Conservation (phyloP, 1,140 invertebrate species). For the Hesperophylax magnus region DNA sequence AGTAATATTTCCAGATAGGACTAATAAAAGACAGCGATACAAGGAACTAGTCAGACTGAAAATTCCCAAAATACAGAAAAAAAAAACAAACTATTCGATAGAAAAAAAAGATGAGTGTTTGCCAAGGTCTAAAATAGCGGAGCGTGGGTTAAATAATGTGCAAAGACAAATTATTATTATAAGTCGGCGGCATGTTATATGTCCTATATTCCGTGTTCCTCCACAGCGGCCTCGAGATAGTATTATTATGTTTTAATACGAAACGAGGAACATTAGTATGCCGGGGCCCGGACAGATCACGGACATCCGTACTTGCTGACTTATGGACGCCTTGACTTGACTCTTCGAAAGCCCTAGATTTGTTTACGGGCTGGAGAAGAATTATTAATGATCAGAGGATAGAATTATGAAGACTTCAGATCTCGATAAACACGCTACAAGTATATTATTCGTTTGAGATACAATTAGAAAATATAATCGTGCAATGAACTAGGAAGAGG, state of each 20-base stretch:
- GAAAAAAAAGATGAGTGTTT: constrained; percentile 3
- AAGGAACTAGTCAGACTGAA: too few species aligned
- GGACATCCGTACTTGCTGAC: neutral
- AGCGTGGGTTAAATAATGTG: constrained; percentile 10
- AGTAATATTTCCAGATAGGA: neutral
- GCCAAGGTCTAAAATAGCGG: constrained; percentile 4
- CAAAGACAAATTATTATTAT: neutral
- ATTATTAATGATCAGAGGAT: too few species aligned
- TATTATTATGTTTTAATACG: neutral
- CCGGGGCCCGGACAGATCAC: constrained; percentile 1
- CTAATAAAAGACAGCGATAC: too few species aligned
- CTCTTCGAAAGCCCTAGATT: too few species aligned
- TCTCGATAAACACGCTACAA: too few species aligned
- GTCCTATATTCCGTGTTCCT: neutral
- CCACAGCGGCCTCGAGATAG: neutral
- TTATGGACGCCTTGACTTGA: neutral
- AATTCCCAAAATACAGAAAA: neutral
- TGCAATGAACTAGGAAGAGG: too few species aligned
- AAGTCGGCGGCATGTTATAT: neutral
- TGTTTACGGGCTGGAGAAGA: too few species aligned
- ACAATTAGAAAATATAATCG: too few species aligned
- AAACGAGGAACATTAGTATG: constrained; percentile 3
- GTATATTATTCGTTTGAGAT: too few species aligned
- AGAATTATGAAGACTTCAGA: too few species aligned
- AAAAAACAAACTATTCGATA: neutral